Evolutionary conservation across 2,888 invertebrate species (phyloP).

Genomic region (Ypsolopha scabrella): DNA sequence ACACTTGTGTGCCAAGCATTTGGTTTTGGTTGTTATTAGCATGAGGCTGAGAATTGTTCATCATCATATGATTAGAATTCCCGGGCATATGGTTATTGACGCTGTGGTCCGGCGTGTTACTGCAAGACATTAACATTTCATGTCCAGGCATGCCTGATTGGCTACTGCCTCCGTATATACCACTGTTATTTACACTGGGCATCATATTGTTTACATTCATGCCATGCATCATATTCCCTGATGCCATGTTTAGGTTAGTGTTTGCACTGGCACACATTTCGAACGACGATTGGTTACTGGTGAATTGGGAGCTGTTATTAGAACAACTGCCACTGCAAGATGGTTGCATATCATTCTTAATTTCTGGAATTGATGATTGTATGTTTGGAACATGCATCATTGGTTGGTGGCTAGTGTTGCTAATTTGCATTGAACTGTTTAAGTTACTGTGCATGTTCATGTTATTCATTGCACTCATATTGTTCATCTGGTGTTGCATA

Average conservation of each 20-base stretch:
- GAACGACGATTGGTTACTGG: conserved; percentile 45
- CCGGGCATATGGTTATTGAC: conserved; percentile 45
- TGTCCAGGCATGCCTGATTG: conserved; percentile 47
- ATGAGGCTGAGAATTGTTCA: conserved; percentile 48
- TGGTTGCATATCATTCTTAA: conserved; percentile 54
- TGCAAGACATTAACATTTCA: conserved; percentile 58
- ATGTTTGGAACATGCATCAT: conserved; percentile 54
- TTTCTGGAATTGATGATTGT: conserved; percentile 34
- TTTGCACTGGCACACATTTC: conserved; percentile 43
- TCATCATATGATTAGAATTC: conserved; percentile 51
- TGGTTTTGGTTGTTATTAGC: conserved; percentile 42
- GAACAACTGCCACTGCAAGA: conserved; percentile 58
- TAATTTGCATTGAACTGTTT: conserved; percentile 19
- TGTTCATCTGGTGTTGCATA: conserved; percentile 59
- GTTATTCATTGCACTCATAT: conserved; percentile 41
- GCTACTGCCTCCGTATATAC: conserved; percentile 38
- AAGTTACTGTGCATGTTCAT: conserved; percentile 54
- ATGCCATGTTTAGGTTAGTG: conserved; percentile 39
- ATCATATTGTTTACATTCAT: conserved; percentile 55
- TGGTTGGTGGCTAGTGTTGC: not conserved
- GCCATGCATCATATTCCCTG: conserved; percentile 51
- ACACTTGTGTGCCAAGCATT: conserved; percentile 36
- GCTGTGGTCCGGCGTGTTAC: conserved; percentile 45
- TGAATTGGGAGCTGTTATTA: conserved; percentile 42
- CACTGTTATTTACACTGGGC: conserved; percentile 40